These are phyloP conservation scores for Nephila pilipes DNA, from an alignment of 1,140 invertebrate species.

Conservation along the genomic window DNA sequence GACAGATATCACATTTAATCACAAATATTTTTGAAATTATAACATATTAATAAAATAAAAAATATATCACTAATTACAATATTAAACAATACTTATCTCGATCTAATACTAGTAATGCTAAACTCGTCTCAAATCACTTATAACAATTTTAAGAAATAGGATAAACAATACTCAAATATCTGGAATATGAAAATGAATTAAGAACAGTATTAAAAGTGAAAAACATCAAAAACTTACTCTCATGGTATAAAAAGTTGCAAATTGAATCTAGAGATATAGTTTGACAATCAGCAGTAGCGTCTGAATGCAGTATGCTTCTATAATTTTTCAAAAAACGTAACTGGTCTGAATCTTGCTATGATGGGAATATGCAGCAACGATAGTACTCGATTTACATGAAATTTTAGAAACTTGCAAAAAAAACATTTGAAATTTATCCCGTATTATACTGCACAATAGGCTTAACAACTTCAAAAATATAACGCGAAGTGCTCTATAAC, in stretches of 20 bases:
- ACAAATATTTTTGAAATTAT: too few species aligned
- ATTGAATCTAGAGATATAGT: background rate
- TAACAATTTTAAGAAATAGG: too few species aligned
- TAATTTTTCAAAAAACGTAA: background rate
- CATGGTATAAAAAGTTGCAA: conserved; percentile 5
- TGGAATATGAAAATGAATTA: background rate
- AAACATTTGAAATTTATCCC: conserved; percentile 5
- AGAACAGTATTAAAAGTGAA: background rate
- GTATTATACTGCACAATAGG: background rate
- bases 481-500: background rate
- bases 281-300: conserved; percentile 19
- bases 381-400: background rate
- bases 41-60: too few species aligned
- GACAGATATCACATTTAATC: too few species aligned
- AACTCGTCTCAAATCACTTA: too few species aligned
- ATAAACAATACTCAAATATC: too few species aligned
- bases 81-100: too few species aligned
- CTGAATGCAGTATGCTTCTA: background rate
- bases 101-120: too few species aligned
- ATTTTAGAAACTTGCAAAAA: background rate
- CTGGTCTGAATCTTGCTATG: background rate
- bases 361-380: background rate
- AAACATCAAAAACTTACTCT: background rate
- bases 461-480: conserved; percentile 33
- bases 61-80: too few species aligned